phyloP scores from a whole-genome alignment of 2,113 vertebrate species.

The Cochlearius cochlearius region DNA sequence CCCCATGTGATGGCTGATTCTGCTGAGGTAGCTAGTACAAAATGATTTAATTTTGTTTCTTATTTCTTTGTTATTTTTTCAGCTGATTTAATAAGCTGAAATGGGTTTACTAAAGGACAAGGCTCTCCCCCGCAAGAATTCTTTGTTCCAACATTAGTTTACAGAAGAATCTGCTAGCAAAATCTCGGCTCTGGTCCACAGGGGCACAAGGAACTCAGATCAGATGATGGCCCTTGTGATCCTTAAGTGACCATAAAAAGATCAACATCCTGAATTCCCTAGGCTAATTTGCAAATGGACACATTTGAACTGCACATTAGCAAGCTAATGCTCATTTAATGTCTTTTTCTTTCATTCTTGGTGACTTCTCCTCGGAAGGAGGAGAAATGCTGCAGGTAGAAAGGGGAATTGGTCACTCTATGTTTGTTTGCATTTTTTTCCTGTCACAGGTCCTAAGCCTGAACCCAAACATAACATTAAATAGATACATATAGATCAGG shows the following conservation, averaged over 20 bases:
- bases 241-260: background rate
- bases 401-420: background rate
- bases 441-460: background rate
- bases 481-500: background rate
- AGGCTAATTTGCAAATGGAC: background rate
- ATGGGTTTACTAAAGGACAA: background rate
- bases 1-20: background rate
- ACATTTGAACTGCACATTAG: background rate
- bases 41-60: background rate
- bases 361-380: background rate
- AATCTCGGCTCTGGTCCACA: background rate
- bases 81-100: background rate
- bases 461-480: background rate
- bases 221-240: background rate
- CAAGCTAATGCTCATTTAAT: constrained; percentile 11
- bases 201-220: background rate
- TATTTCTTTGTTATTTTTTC: background rate
- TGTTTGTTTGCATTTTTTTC: background rate
- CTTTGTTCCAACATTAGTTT: background rate
- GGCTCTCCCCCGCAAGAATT: background rate
- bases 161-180: background rate
- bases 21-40: background rate
- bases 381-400: background rate
- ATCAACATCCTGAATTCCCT: background rate
- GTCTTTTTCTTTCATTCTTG: background rate